Base-by-base conservation (phyloP, 2,888 invertebrate genomes). In the Invenusta paracnida region DNA sequence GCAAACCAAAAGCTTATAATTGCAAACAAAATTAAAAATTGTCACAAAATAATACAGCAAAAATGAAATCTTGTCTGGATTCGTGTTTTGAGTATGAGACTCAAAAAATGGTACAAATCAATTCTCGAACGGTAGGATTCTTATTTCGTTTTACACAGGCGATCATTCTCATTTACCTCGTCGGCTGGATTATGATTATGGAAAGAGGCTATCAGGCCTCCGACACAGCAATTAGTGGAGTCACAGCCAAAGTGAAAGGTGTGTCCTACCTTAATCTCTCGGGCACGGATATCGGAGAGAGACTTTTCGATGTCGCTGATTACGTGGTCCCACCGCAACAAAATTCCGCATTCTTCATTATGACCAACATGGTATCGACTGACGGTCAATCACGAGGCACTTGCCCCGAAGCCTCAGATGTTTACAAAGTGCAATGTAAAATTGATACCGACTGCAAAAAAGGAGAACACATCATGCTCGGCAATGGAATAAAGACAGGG, bases 211-310 rank as follows among this genome's bases (percentile, higher is more conserved):
- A 93, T 88, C 93, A 93, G 88, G 90, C 91, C 2, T 90, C 90
- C 87, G 91, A 91, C 79, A 87, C 88, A 67, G 91, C 92, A 2
- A 90, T 91, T 48, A 91, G 92, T 83, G 92, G 92, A 0, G 91
- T 92, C 0, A 92, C 92, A 0, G 91, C 92, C 0, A 93, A 93
- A 89, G 89, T 93, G n/a, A 93, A 93, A 88, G 93, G 93, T 0
- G 90, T 87, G 17, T 83, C 83, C 0, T 87, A 66, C 29, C 82
- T 86, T 1, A 86, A 86, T 84, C 30, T 67, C 25, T 29, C 86
- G n/a, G 82, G 82, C 28, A 84, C 82, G 0, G 48, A 84, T 0
- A 86, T 86, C 17, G 86, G 86, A 28, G 30, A 30, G 29, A 0
- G 73, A 11, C 67, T 87, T 30, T 87, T 86, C 86, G 87, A 87